Evolutionary conservation across 37 sponge, comb jelly and placozoan genomes (phyloP), one percentile per base, ranked within the genome.

Genomic region (Ianthella basta): DNA sequence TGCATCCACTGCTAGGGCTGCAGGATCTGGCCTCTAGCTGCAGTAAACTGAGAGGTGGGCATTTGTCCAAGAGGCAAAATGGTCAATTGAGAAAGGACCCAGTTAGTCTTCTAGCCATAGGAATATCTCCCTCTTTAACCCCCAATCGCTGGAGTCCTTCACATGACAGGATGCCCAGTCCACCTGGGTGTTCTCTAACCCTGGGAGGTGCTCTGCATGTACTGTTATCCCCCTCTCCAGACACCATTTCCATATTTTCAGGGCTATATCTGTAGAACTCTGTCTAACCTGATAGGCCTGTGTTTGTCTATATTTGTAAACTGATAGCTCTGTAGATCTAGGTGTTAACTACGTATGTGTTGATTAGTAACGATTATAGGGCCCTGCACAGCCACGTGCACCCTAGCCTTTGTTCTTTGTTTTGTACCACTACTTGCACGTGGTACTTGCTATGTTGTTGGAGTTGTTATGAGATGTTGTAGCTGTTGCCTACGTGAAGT

Each of bases 21-120:
- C 56, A 18, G 80, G 80, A 18, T 79, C 80, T 23, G 80, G 87
- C 44, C 41, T 68, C 81, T 69, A 83, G 35, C 83, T 83, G 83
- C 21, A 64, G 69, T 55, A 83, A 2, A 16, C 44, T 30, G 80
- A 55, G 56, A 79, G 80, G 4, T 79, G 80, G 56, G 56, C 56
- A 54, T 79, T 72, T 4, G 35, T 32, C 73, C 73, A 10, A 3
- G 65, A 24, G 65, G 65, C 65, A 29, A 63, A 63, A 5, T 12
- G 65, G 65, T 63, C 65, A 5, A 24, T 63, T 29, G 65, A 30
- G 4, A 63, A 10, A 30, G 65, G 65, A 30, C 65, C 65, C 65
- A 63, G 65, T 10, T 63, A 10, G 65, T 63, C 27, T 5, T 63
- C 27, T 63, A 63, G 65, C 24, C 27, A 63, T 63, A 30, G 65